Base-by-base conservation (phyloP, 2,797 vertebrate genomes). In the Scomberomorus guttatus region DNA sequence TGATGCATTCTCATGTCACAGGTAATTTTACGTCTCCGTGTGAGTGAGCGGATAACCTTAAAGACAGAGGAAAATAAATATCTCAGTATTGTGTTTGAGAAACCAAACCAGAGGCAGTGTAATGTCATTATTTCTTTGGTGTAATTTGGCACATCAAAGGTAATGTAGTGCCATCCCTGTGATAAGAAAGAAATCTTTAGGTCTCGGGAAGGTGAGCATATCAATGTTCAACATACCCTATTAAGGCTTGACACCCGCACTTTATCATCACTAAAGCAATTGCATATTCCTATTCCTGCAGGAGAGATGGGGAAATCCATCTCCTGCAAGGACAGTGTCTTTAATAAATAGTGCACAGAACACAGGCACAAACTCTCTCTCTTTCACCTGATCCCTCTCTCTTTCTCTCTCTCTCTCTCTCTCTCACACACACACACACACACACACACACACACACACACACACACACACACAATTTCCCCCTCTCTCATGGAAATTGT, bases 221-320 rank as follows among this genome's bases (percentile, higher is more conserved):
- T 88, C 92, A 87, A 85, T 93, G 91, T 92, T 91, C 87, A 94
- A 93, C 89, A 93, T 79, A 90, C 80, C 75, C 92, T 90, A 93
- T 95, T 94, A 92, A 87, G 89, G 90, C 77, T 80, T 93, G 93
- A 95, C 94, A 95, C 83, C 82, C 18, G 79, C 83, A 92, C 91
- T 94, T 94, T 83, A 91, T 95, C 94, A 94, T 92, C 90, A 91
- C 90, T 90, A 92, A 93, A 93, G 88, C 92, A 91, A 95, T 92
- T 90, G 89, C 89, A 92, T 93, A 93, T 94, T 92, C 89, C 87
- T 86, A 88, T 90, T 91, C 88, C 89, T 90, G 83, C 89, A 81
- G 64, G 84, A 86, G 85, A 86, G 84, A 91, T 80, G 87, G 75
- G 85, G 86, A 89, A 91, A 92, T 94, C 92, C 89, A 93, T 93